Conservation (phyloP, 2,888 invertebrate species). For the Ctenicera cuprea region DNA sequence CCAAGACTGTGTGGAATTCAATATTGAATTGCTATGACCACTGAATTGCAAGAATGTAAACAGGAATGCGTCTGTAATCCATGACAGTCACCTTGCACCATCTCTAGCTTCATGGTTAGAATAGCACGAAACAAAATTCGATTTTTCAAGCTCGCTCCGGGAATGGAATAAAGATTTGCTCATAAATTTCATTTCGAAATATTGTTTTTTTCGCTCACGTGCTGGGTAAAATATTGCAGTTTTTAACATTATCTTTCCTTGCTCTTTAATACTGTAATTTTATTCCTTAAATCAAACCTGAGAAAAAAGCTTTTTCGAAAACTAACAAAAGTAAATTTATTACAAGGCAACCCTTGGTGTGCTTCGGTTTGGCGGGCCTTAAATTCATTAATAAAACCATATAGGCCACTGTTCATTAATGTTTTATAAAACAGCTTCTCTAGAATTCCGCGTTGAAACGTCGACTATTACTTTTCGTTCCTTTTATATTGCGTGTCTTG, state of each 20-base stretch:
- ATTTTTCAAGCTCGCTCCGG: not conserved
- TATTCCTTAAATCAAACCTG: too few species aligned
- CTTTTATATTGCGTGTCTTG: slow-evolving; percentile 20
- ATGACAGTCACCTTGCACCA: slow-evolving; percentile 1
- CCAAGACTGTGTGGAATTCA: slow-evolving; percentile 9
- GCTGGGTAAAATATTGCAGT: too few species aligned
- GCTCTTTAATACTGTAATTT: too few species aligned
- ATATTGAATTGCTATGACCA: slow-evolving; percentile 15
- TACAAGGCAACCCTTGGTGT: not conserved
- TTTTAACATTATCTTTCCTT: too few species aligned
- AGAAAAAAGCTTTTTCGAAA: not conserved
- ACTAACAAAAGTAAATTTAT: slow-evolving; percentile 1
- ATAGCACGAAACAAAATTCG: slow-evolving; percentile 1
- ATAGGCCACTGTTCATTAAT: slow-evolving; percentile 18
- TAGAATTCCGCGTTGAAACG: slow-evolving; percentile 25
- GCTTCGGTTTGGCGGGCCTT: not conserved
- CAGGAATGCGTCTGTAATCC: slow-evolving; percentile 21
- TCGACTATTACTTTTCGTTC: slow-evolving; percentile 21
- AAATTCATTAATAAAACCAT: slow-evolving; percentile 28
- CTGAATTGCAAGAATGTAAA: slow-evolving; percentile 19
- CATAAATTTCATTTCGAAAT: too few species aligned
- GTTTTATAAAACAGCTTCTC: slow-evolving; percentile 13
- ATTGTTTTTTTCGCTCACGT: too few species aligned
- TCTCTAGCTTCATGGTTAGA: not conserved
- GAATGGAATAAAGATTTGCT: too few species aligned